Base-by-base conservation (phyloP, 2,888 invertebrate genomes). In the Toxonevra muliebris region DNA sequence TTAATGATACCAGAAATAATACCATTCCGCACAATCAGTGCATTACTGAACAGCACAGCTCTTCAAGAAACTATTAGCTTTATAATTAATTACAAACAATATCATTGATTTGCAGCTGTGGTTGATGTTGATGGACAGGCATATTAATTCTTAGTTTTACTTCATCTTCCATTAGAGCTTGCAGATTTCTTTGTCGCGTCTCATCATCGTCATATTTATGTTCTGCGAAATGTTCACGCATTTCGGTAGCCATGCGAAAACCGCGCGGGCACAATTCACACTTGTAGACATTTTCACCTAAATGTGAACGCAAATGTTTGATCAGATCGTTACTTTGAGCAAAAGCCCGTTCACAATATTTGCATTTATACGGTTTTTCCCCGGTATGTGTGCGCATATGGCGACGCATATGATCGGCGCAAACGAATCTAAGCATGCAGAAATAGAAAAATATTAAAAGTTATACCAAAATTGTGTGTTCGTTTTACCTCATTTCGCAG, bases 301-400 rank as follows among this genome's bases (percentile, higher is more conserved):
- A 76, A 74, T 88, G 88, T 11, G 84, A 80, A 1, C 88, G 80
- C 67, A 85, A 85, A 75, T 89, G 88, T 67, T 75, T 75, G 9
- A 74, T 69, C 40, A 74, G 66, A 41, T 75, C 75, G 60, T 75
- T 75, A 74, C 72, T 81, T 77, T 75, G 75, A 1, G 74, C 73
- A 68, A 75, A 75, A 15, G 75, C 74, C 15, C 75, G 70, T 55
- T 70, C 72, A 13, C 75, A 75, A 52, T 75, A 75, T 69, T 74
- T 74, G 57, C 75, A 75, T 61, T 74, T 75, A 64, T 75, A 75
- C 10, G 75, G 75, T 15, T 75, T 75, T 62, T 80, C 80, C n/a
- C 88, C 88, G 0, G 88, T 88, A 78, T 89, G 89, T n/a, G 87
- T 88, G 55, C 88, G 86, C 73, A 84, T 82, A 79, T 89, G 89